phyloP scores from a whole-genome alignment of 2,113 vertebrate genomes.

The Aphyosemion australe region DNA sequence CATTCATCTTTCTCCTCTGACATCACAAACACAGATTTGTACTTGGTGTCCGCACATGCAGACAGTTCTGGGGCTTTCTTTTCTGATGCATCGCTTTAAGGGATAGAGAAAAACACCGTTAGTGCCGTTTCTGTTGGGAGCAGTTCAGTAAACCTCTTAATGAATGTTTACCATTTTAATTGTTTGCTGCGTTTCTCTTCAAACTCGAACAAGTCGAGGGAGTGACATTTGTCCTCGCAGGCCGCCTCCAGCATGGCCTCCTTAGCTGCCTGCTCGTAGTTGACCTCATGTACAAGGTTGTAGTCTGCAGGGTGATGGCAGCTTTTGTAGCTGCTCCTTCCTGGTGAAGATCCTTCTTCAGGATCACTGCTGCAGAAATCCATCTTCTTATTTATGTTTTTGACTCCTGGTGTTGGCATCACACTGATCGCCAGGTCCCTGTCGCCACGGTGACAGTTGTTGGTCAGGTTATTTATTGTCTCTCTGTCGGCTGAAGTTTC shows the following conservation, averaged over 20 bases:
- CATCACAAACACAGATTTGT: conserved; percentile 98
- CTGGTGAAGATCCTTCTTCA: conserved; percentile 86
- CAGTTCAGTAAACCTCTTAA: not conserved
- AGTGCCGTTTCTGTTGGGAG: not conserved
- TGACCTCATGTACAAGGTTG: conserved; percentile 91
- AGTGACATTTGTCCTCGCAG: conserved; percentile 79
- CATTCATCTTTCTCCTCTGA: conserved; percentile 97
- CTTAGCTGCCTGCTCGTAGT: conserved; percentile 83
- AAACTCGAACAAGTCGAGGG: conserved; percentile 80
- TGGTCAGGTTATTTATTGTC: conserved; percentile 97
- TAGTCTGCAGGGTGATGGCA: conserved; percentile 87
- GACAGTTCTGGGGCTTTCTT: conserved; percentile 88
- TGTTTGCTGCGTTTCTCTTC: conserved; percentile 82
- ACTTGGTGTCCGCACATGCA: conserved; percentile 93
- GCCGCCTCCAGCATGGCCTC: conserved; percentile 84
- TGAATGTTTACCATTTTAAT: conserved; percentile 84
- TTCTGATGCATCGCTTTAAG: conserved; percentile 84
- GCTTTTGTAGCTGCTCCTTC: conserved; percentile 86
- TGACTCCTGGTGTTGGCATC: conserved; percentile 87
- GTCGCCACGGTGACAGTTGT: conserved; percentile 88
- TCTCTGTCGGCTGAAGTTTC: conserved; percentile 84
- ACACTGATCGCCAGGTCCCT: conserved; percentile 87
- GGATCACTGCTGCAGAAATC: conserved; percentile 85
- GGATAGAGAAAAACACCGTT: conserved; percentile 27
- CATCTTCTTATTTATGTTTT: conserved; percentile 98